Percentiles rank a stretch among this genome's conserved stretches.
Conservation (phyloP, 2,113 vertebrate genomes). For the Corythornis cristatus region DNA sequence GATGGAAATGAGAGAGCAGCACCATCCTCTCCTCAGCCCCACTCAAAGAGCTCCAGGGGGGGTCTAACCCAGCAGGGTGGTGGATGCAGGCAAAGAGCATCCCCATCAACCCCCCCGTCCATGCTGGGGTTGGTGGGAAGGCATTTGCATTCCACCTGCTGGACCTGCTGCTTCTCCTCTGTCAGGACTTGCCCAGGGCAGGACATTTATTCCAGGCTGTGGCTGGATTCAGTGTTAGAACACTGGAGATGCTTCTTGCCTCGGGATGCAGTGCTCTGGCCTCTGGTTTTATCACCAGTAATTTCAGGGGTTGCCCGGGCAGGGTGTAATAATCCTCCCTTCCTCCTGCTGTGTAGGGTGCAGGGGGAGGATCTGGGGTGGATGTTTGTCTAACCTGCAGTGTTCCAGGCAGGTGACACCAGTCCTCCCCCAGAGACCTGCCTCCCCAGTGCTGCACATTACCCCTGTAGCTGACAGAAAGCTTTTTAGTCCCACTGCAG, state of each 20-base stretch:
- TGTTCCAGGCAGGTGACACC: not conserved
- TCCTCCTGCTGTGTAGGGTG: not conserved
- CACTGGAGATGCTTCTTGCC: not conserved
- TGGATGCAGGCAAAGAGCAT: not conserved
- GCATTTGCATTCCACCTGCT: not conserved
- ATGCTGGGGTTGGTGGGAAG: not conserved
- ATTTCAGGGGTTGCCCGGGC: not conserved
- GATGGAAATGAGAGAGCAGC: not conserved
- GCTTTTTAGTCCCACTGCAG: not conserved
- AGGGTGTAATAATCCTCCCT: not conserved
- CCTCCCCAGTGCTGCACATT: not conserved
- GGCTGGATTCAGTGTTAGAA: not conserved
- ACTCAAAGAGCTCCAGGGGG: not conserved
- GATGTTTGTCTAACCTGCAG: not conserved
- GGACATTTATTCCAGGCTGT: not conserved
- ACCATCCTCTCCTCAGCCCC: not conserved
- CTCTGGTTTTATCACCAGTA: not conserved
- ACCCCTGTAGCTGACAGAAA: not conserved
- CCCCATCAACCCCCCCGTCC: not conserved
- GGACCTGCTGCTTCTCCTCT: not conserved
- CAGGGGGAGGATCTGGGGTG: not conserved
- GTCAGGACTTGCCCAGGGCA: rapidly evolving
- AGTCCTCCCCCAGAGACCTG: not conserved
- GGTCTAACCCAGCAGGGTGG: not conserved
- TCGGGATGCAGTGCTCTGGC: not conserved